These are phyloP conservation scores for Turdus rufiventris DNA, from an alignment of 2,113 vertebrate species.

Conservation along the genomic window DNA sequence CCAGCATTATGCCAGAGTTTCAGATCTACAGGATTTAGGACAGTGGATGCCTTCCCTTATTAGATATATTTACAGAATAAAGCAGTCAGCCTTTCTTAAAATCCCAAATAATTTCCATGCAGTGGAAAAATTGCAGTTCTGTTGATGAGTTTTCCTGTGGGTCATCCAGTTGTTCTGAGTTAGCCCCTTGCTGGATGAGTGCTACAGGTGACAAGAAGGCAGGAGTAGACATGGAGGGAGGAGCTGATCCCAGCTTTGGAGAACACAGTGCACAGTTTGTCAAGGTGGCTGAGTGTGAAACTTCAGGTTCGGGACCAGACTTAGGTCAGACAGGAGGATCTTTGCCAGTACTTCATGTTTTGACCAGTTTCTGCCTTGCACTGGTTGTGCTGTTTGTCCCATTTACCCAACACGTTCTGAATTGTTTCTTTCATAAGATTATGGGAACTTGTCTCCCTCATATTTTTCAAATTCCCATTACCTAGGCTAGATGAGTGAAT, in stretches of 20 bases:
- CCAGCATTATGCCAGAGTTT: neutral
- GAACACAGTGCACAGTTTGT: fast-evolving
- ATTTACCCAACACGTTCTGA: neutral
- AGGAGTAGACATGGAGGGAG: neutral
- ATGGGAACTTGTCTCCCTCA: neutral
- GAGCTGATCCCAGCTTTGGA: fast-evolving
- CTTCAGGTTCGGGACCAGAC: neutral
- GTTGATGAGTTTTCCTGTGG: neutral
- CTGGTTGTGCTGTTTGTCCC: neutral
- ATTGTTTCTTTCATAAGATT: neutral
- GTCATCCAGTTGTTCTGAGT: neutral
- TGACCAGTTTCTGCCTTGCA: neutral
- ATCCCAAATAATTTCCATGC: neutral
- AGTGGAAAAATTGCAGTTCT: neutral
- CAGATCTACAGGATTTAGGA: neutral
- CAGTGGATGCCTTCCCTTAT: neutral
- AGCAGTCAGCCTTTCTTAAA: neutral
- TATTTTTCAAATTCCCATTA: neutral
- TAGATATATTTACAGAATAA: neutral
- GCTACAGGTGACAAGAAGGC: neutral
- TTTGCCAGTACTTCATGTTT: neutral
- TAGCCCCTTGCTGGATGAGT: neutral
- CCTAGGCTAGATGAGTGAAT: neutral
- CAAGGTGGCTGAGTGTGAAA: fast-evolving
- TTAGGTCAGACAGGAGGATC: neutral